Base-by-base conservation (phyloP, 2,113 vertebrate genomes). In the Cryptomyrus ogoouensis region DNA sequence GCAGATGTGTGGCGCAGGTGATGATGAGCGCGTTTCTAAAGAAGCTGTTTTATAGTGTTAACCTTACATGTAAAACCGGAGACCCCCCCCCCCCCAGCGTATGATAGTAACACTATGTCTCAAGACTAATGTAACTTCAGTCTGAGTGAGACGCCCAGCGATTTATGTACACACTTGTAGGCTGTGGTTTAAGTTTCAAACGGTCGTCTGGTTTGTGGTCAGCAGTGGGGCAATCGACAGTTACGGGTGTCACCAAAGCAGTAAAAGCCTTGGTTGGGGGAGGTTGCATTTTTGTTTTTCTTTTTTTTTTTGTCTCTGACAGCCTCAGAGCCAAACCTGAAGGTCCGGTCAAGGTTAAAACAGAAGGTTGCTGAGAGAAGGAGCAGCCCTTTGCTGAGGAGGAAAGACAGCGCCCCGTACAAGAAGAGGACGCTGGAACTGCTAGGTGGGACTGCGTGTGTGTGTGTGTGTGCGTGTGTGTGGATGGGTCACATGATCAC, bases 271-370 rank as follows among this genome's bases (percentile, higher is more conserved):
- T 91, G 89, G 89, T 27, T 42, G 35, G 35, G 35, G 35, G 15
- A 6, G 35, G 7, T 42, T 84, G 8, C 8, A 21, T 44, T 44
- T 21, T 83, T 47, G 19, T 47, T 84, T 27, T 13, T 2, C 4
- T n/a, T n/a, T 46, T 49, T 89, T 91, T 27, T n/a, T 90, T 93
- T 70, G 95, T 92, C 2, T 88, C 94, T 93, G 95, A 88, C 94
- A 99, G 98, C 98, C 90, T 99, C 98, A 39, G 98, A 99, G 96
- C 98, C 98, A 62, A 99, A 99, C 95, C 96, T 99, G 95, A 99
- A 99, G 95, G 97, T 99, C 93, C 97, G 98, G 90, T 99, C 98
- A 92, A 96, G 98, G 92, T 97, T 99, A 97, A 99, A 99, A 96
- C 98, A 99, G 93, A 99, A 99, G 93, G 98, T 99, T 92, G 97